Base-by-base conservation (phyloP, 2,113 vertebrate genomes). In the Sialia sialis region DNA sequence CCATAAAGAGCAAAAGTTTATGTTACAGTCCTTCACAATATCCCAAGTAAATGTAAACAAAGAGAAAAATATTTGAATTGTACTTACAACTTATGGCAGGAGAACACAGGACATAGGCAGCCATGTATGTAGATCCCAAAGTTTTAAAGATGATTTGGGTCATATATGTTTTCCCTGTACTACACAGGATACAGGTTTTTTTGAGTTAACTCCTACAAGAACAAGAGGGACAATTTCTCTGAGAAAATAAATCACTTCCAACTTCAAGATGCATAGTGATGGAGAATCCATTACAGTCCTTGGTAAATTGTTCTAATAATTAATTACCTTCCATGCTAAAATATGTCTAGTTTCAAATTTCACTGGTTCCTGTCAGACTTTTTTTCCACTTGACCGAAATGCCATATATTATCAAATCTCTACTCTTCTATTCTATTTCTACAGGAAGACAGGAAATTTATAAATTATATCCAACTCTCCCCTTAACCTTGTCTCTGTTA, bases 261-360 rank as follows among this genome's bases (percentile, higher is more conserved):
- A 81, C 30, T 80, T 93, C 25, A 85, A 41, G 80, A 87, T 85
- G 51, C 27, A 27, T 72, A 58, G 46, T 69, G 81, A 85, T 74
- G 51, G 60, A 85, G 82, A 93, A 92, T 67, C 67, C 23, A 86
- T 91, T 85, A 73, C 67, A 93, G 41, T 70, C 43, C 51, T 76
- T 43, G 16, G 85, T 84, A 88, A 90, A 88, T 69, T 76, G 51
- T 89, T 89, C 78, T 72, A 79, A 87, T 87, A 87, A 95, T 93
- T 85, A 89, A 93, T 94, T 94, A 59, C 63, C 15, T 87, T 87
- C 51, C 18, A 58, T 52, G 19, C 20, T 93, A 87, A 91, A 89
- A 89, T 79, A 19, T 78, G 20, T 54, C 74, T 76, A 68, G 48
- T 84, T 95, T 95, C 81, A 92, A 34, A 84, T 92, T 96, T 78